Evolutionary conservation across 1,140 invertebrate species (phyloP).

Genomic region (Acyrthosiphon pisum): DNA sequence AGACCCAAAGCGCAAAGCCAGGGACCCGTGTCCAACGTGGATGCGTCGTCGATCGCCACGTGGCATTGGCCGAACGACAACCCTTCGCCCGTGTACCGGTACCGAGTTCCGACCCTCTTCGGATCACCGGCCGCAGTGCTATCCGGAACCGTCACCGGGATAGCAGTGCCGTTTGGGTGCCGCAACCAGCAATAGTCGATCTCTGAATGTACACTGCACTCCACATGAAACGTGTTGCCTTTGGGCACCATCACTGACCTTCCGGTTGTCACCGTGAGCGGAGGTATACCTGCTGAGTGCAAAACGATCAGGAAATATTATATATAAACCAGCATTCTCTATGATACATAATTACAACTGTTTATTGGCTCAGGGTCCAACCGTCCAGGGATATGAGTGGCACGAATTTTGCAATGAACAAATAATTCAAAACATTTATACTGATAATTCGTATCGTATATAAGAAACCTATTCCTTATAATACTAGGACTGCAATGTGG

Average conservation of each 20-base stretch:
- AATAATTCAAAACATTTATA: too few relatives aligned
- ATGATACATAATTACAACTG: too few relatives aligned
- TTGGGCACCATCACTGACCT: not conserved
- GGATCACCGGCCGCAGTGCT: not conserved
- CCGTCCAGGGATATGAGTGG: too few relatives aligned
- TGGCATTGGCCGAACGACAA: conserved; percentile 38
- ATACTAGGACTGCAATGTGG: too few relatives aligned
- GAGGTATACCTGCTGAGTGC: not conserved
- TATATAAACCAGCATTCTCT: too few relatives aligned
- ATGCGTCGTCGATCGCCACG: not conserved
- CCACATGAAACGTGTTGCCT: conserved; percentile 32
- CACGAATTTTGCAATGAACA: too few relatives aligned
- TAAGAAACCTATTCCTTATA: too few relatives aligned
- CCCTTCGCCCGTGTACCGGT: conserved; percentile 41
- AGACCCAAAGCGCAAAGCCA: conserved; percentile 38
- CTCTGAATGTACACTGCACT: conserved; percentile 15
- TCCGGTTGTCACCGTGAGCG: not conserved
- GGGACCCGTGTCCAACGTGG: not conserved
- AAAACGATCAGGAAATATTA: not conserved
- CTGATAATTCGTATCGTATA: too few relatives aligned
- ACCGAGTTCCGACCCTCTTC: not conserved
- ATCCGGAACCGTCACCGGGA: not conserved
- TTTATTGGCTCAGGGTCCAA: too few relatives aligned
- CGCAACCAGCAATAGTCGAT: conserved; percentile 49
- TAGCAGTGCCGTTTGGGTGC: conserved; percentile 38